A percentile compares a stretch with the other conserved stretches of the same genome.
These are phyloP conservation scores for Notarius lentiginosus DNA, from an alignment of 2,113 vertebrate species.

Conservation along the genomic window DNA sequence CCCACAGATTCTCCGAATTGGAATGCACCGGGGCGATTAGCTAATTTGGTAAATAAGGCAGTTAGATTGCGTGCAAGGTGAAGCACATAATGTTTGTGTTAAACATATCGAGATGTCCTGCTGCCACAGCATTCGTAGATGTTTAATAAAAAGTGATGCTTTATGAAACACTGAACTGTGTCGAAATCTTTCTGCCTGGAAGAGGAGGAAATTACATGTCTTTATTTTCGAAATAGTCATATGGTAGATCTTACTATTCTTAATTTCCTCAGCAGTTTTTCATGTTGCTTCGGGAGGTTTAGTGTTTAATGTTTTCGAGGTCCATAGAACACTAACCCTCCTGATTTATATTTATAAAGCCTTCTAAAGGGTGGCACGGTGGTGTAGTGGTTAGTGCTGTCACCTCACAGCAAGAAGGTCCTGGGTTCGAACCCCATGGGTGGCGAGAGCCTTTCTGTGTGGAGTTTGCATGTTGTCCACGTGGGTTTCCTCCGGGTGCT, in stretches of 20 bases:
- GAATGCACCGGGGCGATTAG: constrained; percentile 80
- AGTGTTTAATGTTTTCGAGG: constrained; percentile 17
- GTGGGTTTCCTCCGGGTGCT: no score
- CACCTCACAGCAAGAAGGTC: no score
- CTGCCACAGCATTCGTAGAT: neutral
- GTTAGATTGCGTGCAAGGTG: constrained; percentile 77
- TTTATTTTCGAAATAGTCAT: constrained; percentile 34
- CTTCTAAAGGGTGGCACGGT: no score
- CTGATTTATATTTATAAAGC: neutral
- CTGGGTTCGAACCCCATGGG: no score
- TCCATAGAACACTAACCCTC: constrained; percentile 9
- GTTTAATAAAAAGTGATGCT: neutral
- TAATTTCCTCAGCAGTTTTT: constrained; percentile 28
- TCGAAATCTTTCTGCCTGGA: constrained; percentile 9
- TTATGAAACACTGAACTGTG: constrained; percentile 19
- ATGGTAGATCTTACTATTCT: neutral
- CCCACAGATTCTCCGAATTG: constrained; percentile 77
- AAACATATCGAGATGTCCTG: constrained; percentile 66
- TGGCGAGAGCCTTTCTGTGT: no score
- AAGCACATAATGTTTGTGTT: constrained; percentile 72
- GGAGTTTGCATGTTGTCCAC: no score
- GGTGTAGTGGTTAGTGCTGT: no score
- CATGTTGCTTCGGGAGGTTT: constrained; percentile 24
- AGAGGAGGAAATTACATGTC: neutral
- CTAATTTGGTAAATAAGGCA: constrained; percentile 84